Evolutionary conservation across 2,888 invertebrate genomes (phyloP).

Genomic region (Rhagonycha lutea): DNA sequence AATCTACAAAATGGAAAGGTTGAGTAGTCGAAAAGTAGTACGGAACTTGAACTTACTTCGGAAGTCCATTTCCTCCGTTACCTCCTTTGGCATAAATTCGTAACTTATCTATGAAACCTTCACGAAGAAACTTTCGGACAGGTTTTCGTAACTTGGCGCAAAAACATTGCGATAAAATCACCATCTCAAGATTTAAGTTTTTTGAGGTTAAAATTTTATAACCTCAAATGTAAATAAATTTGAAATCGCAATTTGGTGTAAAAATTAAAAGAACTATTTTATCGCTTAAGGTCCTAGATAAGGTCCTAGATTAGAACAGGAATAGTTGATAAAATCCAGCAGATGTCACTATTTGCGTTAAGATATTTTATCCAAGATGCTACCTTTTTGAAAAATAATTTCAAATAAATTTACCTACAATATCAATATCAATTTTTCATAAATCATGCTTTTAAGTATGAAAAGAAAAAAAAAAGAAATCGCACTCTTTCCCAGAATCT

Average conservation of each 20-base stretch:
- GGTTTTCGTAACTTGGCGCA: constrained; percentile 57
- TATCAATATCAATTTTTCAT: no score
- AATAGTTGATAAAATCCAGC: background rate
- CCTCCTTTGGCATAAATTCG: constrained; percentile 82
- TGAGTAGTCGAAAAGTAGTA: background rate
- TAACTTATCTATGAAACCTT: constrained; percentile 78
- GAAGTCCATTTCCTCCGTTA: constrained; percentile 75
- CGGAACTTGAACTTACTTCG: constrained; percentile 54
- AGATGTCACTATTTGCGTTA: background rate
- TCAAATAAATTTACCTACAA: no score
- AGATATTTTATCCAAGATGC: no score
- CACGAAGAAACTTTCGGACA: constrained; percentile 58
- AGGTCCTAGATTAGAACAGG: background rate
- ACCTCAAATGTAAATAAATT: background rate
- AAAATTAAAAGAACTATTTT: background rate
- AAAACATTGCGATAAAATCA: constrained; percentile 56
- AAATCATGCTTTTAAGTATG: no score
- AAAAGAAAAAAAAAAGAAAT: no score
- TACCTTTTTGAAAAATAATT: no score
- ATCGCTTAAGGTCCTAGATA: background rate
- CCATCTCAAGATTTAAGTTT: constrained; percentile 51
- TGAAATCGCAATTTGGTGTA: background rate
- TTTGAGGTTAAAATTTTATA: background rate
- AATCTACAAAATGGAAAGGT: constrained; percentile 62
- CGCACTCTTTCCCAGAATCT: no score